A percentile compares a stretch with the other conserved stretches of the same genome.
Conservation (phyloP, 2,113 vertebrate genomes). For the Corythoichthys intestinalis region DNA sequence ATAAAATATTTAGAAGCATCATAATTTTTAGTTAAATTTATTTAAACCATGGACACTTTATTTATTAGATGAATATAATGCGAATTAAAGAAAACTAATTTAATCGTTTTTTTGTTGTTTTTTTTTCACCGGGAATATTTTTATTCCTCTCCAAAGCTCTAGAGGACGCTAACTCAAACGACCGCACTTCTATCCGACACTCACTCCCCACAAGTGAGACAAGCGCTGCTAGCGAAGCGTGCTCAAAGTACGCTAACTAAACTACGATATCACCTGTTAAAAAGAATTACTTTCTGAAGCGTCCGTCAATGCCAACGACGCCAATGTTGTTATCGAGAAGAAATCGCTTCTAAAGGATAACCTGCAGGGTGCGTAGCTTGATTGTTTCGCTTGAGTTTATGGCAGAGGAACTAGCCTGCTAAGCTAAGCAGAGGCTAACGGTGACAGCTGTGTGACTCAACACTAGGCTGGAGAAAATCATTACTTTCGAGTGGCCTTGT, state of each 20-base stretch:
- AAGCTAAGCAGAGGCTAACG: slow-evolving; percentile 44
- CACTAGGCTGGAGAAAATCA: slow-evolving; percentile 18
- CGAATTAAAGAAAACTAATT: background rate
- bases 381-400: slow-evolving; percentile 7
- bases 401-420: slow-evolving; percentile 23
- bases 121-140: no score
- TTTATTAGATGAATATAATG: no score
- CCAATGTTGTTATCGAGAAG: slow-evolving; percentile 34
- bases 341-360: slow-evolving; percentile 53
- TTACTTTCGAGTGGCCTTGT: background rate
- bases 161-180: slow-evolving; percentile 7
- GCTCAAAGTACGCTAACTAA: slow-evolving; percentile 61
- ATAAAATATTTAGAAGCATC: no score
- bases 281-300: slow-evolving; percentile 43
- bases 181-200: accelerated
- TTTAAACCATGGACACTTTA: no score
- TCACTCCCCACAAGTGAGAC: slow-evolving; percentile 15
- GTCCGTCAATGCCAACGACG: slow-evolving; percentile 62
- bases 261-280: slow-evolving; percentile 11
- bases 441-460: slow-evolving; percentile 55
- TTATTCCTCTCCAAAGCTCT: background rate
- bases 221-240: slow-evolving; percentile 52
- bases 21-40: no score
- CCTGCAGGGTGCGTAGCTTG: slow-evolving; percentile 55
- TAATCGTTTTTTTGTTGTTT: background rate